Evolutionary conservation across 2,797 vertebrate species (phyloP).

Genomic region (Lepidocolaptes lacrymiger): DNA sequence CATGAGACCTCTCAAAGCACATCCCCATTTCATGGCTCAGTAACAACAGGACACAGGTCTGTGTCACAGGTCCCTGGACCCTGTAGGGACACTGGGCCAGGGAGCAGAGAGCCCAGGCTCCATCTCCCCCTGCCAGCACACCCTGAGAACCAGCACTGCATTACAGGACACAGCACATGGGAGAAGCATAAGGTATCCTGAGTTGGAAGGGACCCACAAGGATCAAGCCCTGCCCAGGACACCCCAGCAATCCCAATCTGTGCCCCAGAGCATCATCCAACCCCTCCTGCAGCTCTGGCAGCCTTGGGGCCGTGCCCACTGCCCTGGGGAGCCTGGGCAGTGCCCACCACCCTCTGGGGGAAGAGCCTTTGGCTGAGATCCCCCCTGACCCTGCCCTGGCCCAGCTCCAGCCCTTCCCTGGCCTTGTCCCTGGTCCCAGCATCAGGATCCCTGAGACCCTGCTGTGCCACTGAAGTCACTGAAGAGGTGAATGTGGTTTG

Average conservation of each 20-base stretch:
- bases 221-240: background rate
- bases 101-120: background rate
- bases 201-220: background rate
- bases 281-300: background rate
- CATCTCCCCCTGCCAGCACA: background rate
- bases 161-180: fast-evolving
- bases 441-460: background rate
- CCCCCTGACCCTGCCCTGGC: background rate
- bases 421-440: background rate
- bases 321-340: background rate
- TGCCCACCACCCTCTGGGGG: background rate
- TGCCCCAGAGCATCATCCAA: fast-evolving
- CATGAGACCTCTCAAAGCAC: background rate
- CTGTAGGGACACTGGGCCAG: background rate
- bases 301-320: fast-evolving
- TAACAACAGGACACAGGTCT: background rate
- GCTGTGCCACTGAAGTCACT: fast-evolving
- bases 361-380: background rate
- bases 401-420: background rate
- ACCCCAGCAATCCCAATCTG: background rate
- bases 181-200: background rate
- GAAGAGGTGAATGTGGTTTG: background rate
- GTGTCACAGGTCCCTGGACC: background rate
- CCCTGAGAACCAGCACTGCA: background rate
- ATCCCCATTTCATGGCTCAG: background rate